Evolutionary conservation across 2,888 invertebrate genomes (phyloP).

Genomic region (Hyalella azteca): DNA sequence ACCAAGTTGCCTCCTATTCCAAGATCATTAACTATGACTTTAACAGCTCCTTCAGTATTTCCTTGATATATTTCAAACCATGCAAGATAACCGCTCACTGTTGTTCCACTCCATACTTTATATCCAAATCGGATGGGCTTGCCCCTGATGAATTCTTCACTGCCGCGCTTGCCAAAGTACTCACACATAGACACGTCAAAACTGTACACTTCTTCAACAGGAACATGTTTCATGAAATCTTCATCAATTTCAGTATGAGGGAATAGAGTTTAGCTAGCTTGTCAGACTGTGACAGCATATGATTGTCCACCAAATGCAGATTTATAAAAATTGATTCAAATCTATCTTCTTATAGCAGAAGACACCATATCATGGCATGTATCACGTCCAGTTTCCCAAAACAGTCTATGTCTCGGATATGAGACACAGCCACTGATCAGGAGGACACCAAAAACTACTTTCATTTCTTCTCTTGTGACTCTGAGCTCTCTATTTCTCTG

Average conservation of each 20-base stretch:
- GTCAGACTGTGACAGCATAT: slow-evolving; percentile 57
- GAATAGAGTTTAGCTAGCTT: slow-evolving; percentile 60
- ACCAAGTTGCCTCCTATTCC: slow-evolving; percentile 58
- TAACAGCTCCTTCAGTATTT: slow-evolving; percentile 51
- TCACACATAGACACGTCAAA: slow-evolving; percentile 61
- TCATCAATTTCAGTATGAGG: slow-evolving; percentile 57
- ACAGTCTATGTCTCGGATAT: too few species aligned
- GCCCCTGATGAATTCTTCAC: slow-evolving; percentile 61
- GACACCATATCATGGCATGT: too few species aligned
- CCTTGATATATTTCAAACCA: slow-evolving; percentile 61
- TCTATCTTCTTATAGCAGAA: too few species aligned
- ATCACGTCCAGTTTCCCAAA: too few species aligned
- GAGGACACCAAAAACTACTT: too few species aligned
- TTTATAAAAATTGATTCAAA: slow-evolving; percentile 59
- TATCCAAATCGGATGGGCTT: slow-evolving; percentile 62
- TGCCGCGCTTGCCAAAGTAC: slow-evolving; percentile 61
- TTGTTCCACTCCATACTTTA: slow-evolving; percentile 61
- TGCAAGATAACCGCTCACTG: slow-evolving; percentile 60
- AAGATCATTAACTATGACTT: slow-evolving; percentile 42
- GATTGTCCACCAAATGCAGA: slow-evolving; percentile 60
- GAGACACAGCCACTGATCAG: too few species aligned
- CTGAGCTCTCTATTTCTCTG: too few species aligned
- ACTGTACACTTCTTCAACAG: slow-evolving; percentile 56
- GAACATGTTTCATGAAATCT: slow-evolving; percentile 57
- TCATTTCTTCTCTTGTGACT: too few species aligned